Percentiles rank a stretch among this genome's conserved stretches.
Conservation (phyloP, 2,888 invertebrate genomes). For the Plagiodera versicolora region DNA sequence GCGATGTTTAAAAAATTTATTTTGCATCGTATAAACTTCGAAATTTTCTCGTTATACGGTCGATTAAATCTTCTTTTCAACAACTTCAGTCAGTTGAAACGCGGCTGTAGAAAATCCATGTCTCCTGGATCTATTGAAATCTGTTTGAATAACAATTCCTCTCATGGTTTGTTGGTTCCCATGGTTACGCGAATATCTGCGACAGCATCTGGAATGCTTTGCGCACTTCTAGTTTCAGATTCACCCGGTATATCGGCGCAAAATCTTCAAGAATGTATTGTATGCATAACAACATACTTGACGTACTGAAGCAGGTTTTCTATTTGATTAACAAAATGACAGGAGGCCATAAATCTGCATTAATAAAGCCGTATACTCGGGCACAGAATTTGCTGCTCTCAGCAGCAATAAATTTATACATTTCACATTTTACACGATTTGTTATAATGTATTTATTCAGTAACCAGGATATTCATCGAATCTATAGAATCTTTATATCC, state of each 20-base stretch:
- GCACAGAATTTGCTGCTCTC: slow-evolving; percentile 46
- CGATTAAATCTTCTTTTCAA: slow-evolving; percentile 27
- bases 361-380: slow-evolving; percentile 54
- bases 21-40: slow-evolving; percentile 35
- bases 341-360: slow-evolving; percentile 51
- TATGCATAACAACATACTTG: slow-evolving; percentile 43
- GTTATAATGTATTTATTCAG: slow-evolving; percentile 33
- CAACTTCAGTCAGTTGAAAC: slow-evolving; percentile 18
- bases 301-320: slow-evolving; percentile 51
- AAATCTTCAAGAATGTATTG: slow-evolving; percentile 42
- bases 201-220: no score
- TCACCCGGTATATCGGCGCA: slow-evolving; percentile 37
- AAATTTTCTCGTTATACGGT: slow-evolving; percentile 35
- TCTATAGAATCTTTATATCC: slow-evolving; percentile 17
- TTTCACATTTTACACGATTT: slow-evolving; percentile 41
- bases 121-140: no score
- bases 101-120: no score
- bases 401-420: slow-evolving; percentile 42
- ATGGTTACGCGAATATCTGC: no score
- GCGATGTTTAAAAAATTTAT: slow-evolving; percentile 42
- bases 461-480: slow-evolving; percentile 21
- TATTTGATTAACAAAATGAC: slow-evolving; percentile 54
- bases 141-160: slow-evolving; percentile 19
- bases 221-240: neutral
- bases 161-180: no score